Base-by-base conservation (phyloP, 2,888 invertebrate species). In the Myopa testacea region DNA sequence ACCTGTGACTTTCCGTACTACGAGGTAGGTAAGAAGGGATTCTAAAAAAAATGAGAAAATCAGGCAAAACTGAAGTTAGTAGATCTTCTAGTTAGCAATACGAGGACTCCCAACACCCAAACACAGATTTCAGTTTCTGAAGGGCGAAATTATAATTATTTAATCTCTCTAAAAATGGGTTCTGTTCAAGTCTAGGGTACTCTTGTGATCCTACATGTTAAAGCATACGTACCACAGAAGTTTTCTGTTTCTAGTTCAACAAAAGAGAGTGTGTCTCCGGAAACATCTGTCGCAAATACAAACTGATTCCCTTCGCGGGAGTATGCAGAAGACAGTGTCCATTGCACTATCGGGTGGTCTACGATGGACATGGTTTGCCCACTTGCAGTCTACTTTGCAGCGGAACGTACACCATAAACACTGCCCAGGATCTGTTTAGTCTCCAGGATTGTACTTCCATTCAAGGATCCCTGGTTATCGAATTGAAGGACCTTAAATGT, bases 311-410 rank as follows among this genome's bases (percentile, higher is more conserved):
- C 0, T 58, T 85, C 52, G 82, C 81, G 0, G 80, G 80, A 5
- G 81, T 81, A 75, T 97, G 97, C 87, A 90, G 92, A 73, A 90
- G 91, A n/a, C 88, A 90, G 1, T 96, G 96, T 84, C 95, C 96
- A 0, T 84, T 86, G 0, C 90, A 91, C 71, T 84, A 86, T 72
- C 77, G 81, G 55, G 58, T 82, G 7, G 55, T 82, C 0, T 8
- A 45, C 0, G 78, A 82, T 5, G 16, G 12, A 37, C 80, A 78
- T 14, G 81, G 80, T 0, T 14, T 26, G 6, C 4, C 45, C 1
- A 78, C 79, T 1, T 88, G 88, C 62, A 81, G 79, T 5, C 63
- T 84, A 65, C 79, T 81, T 16, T 88, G 88, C 73, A 77, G 58
- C 2, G 86, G 87, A 0, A 76, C 81, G 14, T 86, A 83, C 71